Evolutionary conservation across 2,113 vertebrate genomes (phyloP).

Genomic region (Thoracochromis brauschi): DNA sequence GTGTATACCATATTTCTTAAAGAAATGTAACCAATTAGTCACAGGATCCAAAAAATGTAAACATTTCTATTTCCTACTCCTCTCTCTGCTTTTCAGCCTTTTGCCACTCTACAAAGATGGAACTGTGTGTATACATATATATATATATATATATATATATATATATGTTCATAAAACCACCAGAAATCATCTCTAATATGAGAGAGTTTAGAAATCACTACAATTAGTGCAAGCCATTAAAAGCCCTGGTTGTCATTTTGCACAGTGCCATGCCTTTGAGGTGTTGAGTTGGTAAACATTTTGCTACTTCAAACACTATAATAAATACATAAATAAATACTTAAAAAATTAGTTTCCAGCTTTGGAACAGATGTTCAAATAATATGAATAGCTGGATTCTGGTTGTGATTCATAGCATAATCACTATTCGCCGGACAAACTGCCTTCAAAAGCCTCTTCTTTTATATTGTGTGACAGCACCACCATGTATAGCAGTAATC

Average conservation of each 20-base stretch:
- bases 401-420: neutral
- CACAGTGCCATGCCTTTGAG: neutral
- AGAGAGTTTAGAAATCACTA: neutral
- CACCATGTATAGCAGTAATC: neutral
- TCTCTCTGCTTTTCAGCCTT: neutral
- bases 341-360: neutral
- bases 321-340: neutral
- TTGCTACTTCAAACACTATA: neutral
- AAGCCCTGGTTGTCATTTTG: neutral
- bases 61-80: neutral
- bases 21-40: neutral
- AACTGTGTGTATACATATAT: fast-evolving
- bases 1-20: neutral
- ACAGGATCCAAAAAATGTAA: neutral
- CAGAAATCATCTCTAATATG: neutral
- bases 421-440: neutral
- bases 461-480: neutral
- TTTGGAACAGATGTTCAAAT: neutral
- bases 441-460: neutral
- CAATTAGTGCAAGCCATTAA: neutral
- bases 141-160: no score
- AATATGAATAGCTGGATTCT: neutral
- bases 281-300: neutral
- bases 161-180: fast-evolving
- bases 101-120: neutral